phyloP scores from a whole-genome alignment of 2,888 invertebrate genomes.

The Allophyes oxyacanthae region DNA sequence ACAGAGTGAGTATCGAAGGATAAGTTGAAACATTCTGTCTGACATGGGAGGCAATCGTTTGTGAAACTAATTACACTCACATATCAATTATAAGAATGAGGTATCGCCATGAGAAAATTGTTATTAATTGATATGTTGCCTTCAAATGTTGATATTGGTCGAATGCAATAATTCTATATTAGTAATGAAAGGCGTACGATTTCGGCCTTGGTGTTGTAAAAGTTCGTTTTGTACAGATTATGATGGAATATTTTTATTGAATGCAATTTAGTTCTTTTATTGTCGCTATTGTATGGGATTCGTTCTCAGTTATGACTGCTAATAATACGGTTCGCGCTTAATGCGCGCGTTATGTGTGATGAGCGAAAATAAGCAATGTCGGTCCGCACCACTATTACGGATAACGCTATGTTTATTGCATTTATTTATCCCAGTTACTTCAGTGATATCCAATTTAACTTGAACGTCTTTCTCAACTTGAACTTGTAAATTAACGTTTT shows the following conservation, averaged over 20 bases:
- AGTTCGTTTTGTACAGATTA: slow-evolving; percentile 53
- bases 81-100: slow-evolving; percentile 70
- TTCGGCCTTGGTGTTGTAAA: slow-evolving; percentile 57
- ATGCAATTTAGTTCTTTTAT: slow-evolving; percentile 64
- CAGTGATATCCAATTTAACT: slow-evolving; percentile 38
- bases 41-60: slow-evolving; percentile 44
- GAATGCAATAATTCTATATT: slow-evolving; percentile 67
- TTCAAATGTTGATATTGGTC: slow-evolving; percentile 66
- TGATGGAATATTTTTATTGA: slow-evolving; percentile 62
- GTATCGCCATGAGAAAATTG: slow-evolving; percentile 61
- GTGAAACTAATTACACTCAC: slow-evolving; percentile 64
- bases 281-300: slow-evolving; percentile 61
- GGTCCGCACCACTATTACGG: slow-evolving; percentile 30
- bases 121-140: slow-evolving; percentile 67
- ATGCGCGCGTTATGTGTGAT: slow-evolving; percentile 62
- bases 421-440: slow-evolving; percentile 43
- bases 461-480: slow-evolving; percentile 35
- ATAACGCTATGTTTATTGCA: slow-evolving; percentile 41
- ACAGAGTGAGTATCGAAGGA: slow-evolving; percentile 30
- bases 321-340: slow-evolving; percentile 62
- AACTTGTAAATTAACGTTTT: slow-evolving; percentile 1
- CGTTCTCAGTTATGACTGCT: slow-evolving; percentile 67
- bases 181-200: slow-evolving; percentile 59
- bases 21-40: slow-evolving; percentile 32
- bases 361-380: slow-evolving; percentile 58